These are phyloP conservation scores for Crossocerus cetratus DNA, from an alignment of 2,888 invertebrate genomes.

Conservation along the genomic window DNA sequence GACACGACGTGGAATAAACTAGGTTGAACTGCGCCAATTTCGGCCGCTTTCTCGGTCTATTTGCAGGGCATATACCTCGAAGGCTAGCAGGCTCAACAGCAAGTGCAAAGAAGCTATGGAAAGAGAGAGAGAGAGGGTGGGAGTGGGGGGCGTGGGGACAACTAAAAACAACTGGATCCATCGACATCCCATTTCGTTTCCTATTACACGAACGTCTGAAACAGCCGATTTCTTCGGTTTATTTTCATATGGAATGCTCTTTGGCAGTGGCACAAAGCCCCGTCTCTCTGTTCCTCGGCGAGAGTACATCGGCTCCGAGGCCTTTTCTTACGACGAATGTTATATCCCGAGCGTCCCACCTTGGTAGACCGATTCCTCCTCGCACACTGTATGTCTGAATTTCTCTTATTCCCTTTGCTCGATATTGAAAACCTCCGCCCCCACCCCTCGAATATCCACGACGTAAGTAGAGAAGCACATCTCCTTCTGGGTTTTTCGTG, in stretches of 20 bases:
- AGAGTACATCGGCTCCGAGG: too few species aligned
- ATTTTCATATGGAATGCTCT: slow-evolving; percentile 68
- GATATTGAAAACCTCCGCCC: slow-evolving; percentile 66
- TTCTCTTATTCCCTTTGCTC: slow-evolving; percentile 70
- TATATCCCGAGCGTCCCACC: slow-evolving; percentile 10
- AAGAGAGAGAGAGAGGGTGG: slow-evolving; percentile 5
- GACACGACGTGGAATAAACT: too few species aligned
- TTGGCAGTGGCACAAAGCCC: slow-evolving; percentile 68
- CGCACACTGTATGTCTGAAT: slow-evolving; percentile 72
- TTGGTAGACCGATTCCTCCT: slow-evolving; percentile 49
- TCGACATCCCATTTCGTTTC: slow-evolving; percentile 73
- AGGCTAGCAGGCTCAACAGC: too few species aligned
- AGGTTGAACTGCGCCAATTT: too few species aligned
- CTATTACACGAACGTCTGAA: slow-evolving; percentile 72
- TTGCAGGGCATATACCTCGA: too few species aligned
- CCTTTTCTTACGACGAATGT: neutral
- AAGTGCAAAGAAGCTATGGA: neutral
- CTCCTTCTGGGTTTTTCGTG: too few species aligned
- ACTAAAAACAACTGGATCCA: slow-evolving; percentile 62
- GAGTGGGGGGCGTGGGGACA: slow-evolving; percentile 14
- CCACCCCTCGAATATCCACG: neutral
- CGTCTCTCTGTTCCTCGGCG: slow-evolving; percentile 31
- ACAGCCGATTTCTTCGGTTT: slow-evolving; percentile 67
- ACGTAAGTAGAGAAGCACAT: too few species aligned
- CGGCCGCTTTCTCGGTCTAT: too few species aligned